Percentiles rank a stretch among this genome's conserved stretches.
Conservation (phyloP, 1,140 invertebrate species). For the Aleiodes sp. region DNA sequence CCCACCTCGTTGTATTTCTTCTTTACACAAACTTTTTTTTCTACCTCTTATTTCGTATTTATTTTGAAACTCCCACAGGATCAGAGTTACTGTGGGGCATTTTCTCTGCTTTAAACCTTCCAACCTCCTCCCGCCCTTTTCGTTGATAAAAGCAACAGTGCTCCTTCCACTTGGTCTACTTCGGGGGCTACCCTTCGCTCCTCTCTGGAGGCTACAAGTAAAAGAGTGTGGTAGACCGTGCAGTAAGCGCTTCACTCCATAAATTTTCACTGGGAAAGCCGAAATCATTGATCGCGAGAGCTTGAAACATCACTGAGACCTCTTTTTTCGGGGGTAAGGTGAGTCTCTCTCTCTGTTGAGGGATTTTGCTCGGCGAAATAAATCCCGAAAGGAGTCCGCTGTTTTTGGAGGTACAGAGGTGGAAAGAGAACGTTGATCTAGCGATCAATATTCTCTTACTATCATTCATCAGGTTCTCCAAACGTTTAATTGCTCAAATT, state of each 20-base stretch:
- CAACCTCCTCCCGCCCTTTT: neutral
- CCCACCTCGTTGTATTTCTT: neutral
- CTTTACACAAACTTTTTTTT: neutral
- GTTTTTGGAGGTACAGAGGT: too few species aligned
- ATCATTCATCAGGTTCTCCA: too few species aligned
- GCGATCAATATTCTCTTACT: too few species aligned
- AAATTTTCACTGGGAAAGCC: conserved; percentile 33
- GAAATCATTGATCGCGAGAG: conserved; percentile 35
- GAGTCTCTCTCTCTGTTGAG: too few species aligned
- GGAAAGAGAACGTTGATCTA: too few species aligned
- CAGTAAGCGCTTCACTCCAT: conserved; percentile 26
- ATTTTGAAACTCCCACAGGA: neutral
- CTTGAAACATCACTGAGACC: conserved; percentile 23
- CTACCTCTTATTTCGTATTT: neutral
- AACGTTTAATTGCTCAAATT: too few species aligned
- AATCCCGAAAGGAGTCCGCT: neutral
- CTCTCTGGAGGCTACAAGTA: neutral
- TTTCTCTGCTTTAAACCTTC: neutral
- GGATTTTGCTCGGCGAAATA: neutral
- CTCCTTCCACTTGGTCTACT: conserved; percentile 11
- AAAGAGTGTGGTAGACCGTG: conserved; percentile 4
- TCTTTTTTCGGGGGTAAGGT: too few species aligned
- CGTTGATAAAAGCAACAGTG: conserved; percentile 10
- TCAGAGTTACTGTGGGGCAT: neutral
- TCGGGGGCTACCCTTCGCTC: neutral